Conservation (phyloP, 2,888 invertebrate species). For the Junonia oenone region DNA sequence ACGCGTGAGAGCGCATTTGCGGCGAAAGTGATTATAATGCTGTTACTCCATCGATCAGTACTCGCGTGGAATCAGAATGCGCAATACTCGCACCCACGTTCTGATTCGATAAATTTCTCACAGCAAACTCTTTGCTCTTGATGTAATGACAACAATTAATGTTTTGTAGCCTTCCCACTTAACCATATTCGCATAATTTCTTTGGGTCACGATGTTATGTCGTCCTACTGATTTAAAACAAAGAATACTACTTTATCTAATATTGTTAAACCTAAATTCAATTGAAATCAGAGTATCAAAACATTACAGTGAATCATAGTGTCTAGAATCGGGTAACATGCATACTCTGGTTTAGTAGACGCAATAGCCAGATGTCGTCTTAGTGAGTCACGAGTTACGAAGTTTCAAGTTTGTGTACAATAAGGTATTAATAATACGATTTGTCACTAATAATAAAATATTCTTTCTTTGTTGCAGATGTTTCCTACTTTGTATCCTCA, state of each 20-base stretch:
- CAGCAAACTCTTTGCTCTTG: slow-evolving; percentile 35
- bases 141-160: slow-evolving; percentile 44
- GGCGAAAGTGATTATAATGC: slow-evolving; percentile 64
- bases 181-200: slow-evolving; percentile 61
- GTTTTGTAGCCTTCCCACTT: slow-evolving; percentile 48
- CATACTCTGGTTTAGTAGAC: slow-evolving; percentile 37
- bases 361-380: slow-evolving; percentile 53
- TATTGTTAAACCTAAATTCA: slow-evolving; percentile 28
- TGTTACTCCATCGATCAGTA: slow-evolving; percentile 63
- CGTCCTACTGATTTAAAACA: not conserved
- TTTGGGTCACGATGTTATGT: slow-evolving; percentile 35
- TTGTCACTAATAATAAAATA: too few species aligned
- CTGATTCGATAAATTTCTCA: slow-evolving; percentile 69
- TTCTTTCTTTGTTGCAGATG: slow-evolving; percentile 71
- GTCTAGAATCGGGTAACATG: slow-evolving; percentile 43
- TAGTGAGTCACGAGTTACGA: slow-evolving; percentile 60
- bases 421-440: too few species aligned
- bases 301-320: slow-evolving; percentile 58
- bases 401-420: slow-evolving; percentile 30
- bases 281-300: slow-evolving; percentile 49
- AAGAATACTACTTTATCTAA: not conserved
- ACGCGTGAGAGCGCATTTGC: slow-evolving; percentile 29
- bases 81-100: slow-evolving; percentile 67
- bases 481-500: slow-evolving; percentile 67
- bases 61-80: slow-evolving; percentile 54